Base-by-base conservation (phyloP, 2,113 vertebrate genomes). In the Pseudorhombus dupliciocellatus region DNA sequence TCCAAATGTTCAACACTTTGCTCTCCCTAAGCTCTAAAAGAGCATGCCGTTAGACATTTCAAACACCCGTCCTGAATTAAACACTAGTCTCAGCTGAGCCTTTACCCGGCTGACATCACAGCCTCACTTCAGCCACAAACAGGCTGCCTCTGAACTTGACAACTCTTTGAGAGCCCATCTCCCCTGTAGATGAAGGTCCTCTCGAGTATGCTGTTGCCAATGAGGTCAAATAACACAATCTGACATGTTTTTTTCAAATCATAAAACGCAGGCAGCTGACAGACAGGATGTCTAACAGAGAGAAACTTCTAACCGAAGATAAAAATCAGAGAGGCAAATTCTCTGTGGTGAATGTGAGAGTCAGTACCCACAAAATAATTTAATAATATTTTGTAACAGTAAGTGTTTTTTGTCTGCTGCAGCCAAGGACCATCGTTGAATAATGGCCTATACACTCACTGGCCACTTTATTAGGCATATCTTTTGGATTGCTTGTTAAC, bases 31-130 rank as follows among this genome's bases (percentile, higher is more conserved):
- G 31, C 40, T 64, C 24, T 44, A 54, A 9, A 20, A 34, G 40
- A 37, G 37, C 12, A 5, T 2, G 6, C 50, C 15, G 28, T 54
- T 31, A 15, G 34, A 46, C 62, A 48, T 66, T 75, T 70, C 70
- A 65, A 74, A 80, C 31, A 2, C 5, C 25, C 16, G 1, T 58
- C 67, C 57, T 60, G 61, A 69, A 69, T 70, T 40, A 65, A 70
- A 65, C 62, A 48, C 24, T 53, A 25, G 52, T 40, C 34, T 26
- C 53, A 10, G 14, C 44, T 40, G n/a, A 52, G 52, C 50, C 22
- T 57, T 46, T 58, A 67, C 57, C 22, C 15, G 40, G 57, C 22
- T 73, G 48, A 60, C 48, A 69, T 78, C 58, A 28, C 51, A 61
- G 48, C 22, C 18, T 48, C 28, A 0, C 51, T 25, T 53, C 57